Evolutionary conservation across 2,797 vertebrate species (phyloP).

Genomic region (Mus spretus): DNA sequence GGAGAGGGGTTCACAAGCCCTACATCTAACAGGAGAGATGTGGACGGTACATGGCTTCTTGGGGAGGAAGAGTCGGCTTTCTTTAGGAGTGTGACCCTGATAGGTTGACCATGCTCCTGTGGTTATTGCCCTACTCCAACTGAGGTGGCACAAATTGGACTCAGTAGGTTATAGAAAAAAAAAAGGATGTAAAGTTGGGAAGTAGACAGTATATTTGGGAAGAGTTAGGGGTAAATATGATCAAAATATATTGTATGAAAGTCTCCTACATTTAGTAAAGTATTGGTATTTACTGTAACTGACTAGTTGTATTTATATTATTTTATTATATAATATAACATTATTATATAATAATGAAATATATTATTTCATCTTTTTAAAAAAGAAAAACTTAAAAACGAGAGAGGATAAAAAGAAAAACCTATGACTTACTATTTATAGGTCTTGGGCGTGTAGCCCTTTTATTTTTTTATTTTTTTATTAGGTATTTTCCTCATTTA

Average conservation of each 20-base stretch:
- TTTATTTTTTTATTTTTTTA: too few relatives aligned
- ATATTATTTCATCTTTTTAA: background rate
- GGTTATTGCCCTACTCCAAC: too few relatives aligned
- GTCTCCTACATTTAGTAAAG: background rate
- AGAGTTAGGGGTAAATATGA: background rate
- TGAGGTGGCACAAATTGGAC: background rate
- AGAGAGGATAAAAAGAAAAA: constrained; percentile 38
- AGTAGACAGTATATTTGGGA: background rate
- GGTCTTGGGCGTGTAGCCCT: constrained; percentile 1
- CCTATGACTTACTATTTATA: background rate
- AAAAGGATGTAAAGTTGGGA: background rate
- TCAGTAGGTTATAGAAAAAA: background rate
- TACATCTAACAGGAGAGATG: background rate
- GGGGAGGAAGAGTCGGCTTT: background rate
- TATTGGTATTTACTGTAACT: background rate
- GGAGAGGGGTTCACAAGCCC: background rate
- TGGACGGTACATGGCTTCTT: background rate
- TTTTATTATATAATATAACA: background rate
- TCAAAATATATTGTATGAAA: background rate
- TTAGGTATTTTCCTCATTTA: too few relatives aligned
- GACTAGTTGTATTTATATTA: background rate
- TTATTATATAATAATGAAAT: too few relatives aligned
- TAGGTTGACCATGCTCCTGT: background rate
- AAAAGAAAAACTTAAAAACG: constrained; percentile 19
- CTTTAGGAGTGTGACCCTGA: background rate